Evolutionary conservation across 2,113 vertebrate genomes (phyloP).

Genomic region (Cinclus mexicanus): DNA sequence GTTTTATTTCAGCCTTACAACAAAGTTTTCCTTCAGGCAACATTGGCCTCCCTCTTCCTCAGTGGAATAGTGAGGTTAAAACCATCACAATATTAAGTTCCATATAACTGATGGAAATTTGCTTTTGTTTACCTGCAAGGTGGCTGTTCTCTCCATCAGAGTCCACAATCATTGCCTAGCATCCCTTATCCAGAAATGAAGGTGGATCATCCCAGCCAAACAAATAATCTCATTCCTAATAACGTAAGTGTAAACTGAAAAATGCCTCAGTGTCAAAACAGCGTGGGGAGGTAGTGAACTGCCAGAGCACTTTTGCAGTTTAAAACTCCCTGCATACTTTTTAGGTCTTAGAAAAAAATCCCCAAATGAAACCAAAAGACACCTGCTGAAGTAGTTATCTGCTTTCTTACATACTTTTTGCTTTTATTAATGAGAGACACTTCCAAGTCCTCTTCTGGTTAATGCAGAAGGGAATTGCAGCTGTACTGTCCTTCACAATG

Average conservation of each 20-base stretch:
- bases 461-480: background rate
- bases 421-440: background rate
- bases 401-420: background rate
- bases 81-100: background rate
- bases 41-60: background rate
- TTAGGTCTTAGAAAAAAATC: background rate
- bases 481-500: background rate
- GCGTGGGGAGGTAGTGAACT: background rate
- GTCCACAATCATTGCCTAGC: slow-evolving; percentile 45
- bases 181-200: slow-evolving; percentile 71
- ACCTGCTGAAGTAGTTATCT: background rate
- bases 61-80: background rate
- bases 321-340: background rate
- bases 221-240: slow-evolving; percentile 67
- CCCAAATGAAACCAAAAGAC: background rate
- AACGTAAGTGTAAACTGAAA: slow-evolving; percentile 70
- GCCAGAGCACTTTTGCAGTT: background rate
- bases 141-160: slow-evolving; percentile 41
- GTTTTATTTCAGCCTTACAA: background rate
- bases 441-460: background rate
- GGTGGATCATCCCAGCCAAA: slow-evolving; percentile 71
- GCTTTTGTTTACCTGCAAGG: slow-evolving; percentile 52
- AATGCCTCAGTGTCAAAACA: background rate
- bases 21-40: background rate
- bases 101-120: background rate